Percentiles rank a stretch among this genome's conserved stretches.
Conservation (phyloP, 1,140 invertebrate species). For the Dreissena polymorpha region DNA sequence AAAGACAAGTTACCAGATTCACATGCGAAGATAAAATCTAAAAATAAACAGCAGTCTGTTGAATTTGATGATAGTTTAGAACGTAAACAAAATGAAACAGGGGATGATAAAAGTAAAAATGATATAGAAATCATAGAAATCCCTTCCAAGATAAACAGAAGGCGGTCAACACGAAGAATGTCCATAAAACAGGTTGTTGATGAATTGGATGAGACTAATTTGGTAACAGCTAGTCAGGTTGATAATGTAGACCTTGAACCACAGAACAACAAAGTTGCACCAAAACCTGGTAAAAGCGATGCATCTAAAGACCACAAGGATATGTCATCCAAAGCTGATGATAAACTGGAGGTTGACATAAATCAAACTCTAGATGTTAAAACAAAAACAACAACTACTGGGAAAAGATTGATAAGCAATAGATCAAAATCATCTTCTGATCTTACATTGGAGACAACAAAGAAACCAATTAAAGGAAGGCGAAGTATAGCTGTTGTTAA, state of each 20-base stretch:
- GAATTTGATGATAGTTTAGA: neutral
- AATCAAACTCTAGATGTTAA: neutral
- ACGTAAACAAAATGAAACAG: neutral
- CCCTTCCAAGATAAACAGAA: neutral
- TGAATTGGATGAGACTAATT: constrained; percentile 1
- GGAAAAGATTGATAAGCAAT: neutral
- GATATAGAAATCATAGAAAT: neutral
- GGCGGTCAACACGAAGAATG: constrained; percentile 29
- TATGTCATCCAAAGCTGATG: neutral
- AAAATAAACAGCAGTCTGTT: neutral
- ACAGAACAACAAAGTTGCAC: neutral
- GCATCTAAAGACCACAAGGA: neutral
- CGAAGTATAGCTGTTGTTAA: neutral
- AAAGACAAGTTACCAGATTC: too few species aligned
- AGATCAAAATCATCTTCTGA: constrained; percentile 8
- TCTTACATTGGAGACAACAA: neutral
- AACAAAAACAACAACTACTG: neutral
- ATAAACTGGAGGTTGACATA: neutral
- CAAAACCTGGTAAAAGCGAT: neutral
- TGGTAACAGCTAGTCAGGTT: neutral
- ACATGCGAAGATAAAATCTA: too few species aligned
- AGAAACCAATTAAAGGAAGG: too few species aligned
- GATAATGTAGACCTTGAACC: neutral
- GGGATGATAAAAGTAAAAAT: neutral
- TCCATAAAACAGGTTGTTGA: constrained; percentile 25